Evolutionary conservation across 2,888 invertebrate genomes (phyloP).

Genomic region (Pherbina coryleti): DNA sequence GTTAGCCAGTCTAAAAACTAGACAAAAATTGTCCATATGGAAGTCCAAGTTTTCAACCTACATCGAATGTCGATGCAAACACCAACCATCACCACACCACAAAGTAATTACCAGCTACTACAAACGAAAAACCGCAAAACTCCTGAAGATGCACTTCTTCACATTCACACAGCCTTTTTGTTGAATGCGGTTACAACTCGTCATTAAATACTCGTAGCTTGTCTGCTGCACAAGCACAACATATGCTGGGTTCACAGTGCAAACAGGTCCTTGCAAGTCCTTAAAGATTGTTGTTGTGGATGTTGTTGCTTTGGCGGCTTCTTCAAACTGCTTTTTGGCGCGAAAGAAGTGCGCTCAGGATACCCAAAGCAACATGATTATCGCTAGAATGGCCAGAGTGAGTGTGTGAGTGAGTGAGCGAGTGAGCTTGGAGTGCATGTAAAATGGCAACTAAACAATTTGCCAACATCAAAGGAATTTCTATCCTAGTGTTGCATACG

Average conservation of each 20-base stretch:
- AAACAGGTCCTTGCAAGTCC: background rate
- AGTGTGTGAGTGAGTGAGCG: background rate
- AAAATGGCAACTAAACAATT: background rate
- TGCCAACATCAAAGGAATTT: constrained; percentile 5
- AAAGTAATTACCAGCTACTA: background rate
- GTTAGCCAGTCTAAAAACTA: background rate
- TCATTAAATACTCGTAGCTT: background rate
- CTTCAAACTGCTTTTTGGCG: constrained; percentile 23
- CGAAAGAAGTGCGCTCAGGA: constrained; percentile 7
- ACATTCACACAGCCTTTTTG: background rate
- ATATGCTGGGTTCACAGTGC: background rate
- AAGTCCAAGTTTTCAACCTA: background rate
- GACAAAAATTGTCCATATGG: background rate
- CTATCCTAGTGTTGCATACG: background rate
- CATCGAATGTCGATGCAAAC: background rate
- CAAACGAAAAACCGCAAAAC: background rate
- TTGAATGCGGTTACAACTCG: constrained; percentile 1
- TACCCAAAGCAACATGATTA: constrained; percentile 11
- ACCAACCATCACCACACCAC: constrained; percentile 32
- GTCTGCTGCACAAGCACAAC: background rate
- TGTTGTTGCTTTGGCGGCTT: constrained; percentile 16
- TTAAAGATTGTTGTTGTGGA: background rate
- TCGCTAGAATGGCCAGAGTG: background rate
- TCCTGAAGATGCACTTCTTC: background rate
- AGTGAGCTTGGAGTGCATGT: background rate